These are phyloP conservation scores for Philhelius pedissequus DNA, from an alignment of 2,888 invertebrate species.

Conservation along the genomic window DNA sequence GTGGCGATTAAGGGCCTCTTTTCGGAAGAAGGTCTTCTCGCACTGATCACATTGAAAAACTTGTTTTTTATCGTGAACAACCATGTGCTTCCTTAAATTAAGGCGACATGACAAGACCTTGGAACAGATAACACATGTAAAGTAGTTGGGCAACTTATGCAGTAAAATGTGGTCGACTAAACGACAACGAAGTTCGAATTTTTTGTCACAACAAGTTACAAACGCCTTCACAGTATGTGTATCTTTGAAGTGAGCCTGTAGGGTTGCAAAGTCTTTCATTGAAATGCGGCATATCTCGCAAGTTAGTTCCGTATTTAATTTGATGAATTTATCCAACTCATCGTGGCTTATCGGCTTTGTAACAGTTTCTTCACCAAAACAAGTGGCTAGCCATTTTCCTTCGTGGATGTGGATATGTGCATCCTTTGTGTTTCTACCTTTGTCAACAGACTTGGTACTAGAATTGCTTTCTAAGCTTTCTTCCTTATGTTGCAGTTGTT, in stretches of 20 bases:
- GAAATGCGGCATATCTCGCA: conserved; percentile 73
- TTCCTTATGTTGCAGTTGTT: neutral
- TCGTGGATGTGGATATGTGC: neutral
- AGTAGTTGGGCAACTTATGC: conserved; percentile 75
- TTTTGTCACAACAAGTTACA: conserved; percentile 74
- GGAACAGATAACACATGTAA: conserved; percentile 73
- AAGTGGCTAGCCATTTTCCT: conserved; percentile 2
- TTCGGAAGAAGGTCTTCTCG: conserved; percentile 73
- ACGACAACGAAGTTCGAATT: conserved; percentile 72
- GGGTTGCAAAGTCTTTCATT: conserved; percentile 70
- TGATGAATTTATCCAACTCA: conserved; percentile 73
- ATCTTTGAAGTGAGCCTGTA: conserved; percentile 71
- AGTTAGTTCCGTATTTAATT: conserved; percentile 72
- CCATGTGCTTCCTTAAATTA: conserved; percentile 72
- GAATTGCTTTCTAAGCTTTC: neutral
- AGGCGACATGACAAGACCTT: conserved; percentile 72
- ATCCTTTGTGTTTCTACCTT: neutral
- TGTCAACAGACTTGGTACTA: neutral
- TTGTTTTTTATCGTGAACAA: conserved; percentile 72
- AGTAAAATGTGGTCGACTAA: conserved; percentile 75
- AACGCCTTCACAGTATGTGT: conserved; percentile 73
- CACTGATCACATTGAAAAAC: conserved; percentile 74
- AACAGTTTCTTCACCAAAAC: neutral
- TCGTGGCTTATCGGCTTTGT: neutral
- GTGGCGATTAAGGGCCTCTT: conserved; percentile 72